Evolutionary conservation across 1,140 invertebrate genomes (phyloP), one percentile per base, ranked within the genome.

Genomic region (Maniola jurtina): DNA sequence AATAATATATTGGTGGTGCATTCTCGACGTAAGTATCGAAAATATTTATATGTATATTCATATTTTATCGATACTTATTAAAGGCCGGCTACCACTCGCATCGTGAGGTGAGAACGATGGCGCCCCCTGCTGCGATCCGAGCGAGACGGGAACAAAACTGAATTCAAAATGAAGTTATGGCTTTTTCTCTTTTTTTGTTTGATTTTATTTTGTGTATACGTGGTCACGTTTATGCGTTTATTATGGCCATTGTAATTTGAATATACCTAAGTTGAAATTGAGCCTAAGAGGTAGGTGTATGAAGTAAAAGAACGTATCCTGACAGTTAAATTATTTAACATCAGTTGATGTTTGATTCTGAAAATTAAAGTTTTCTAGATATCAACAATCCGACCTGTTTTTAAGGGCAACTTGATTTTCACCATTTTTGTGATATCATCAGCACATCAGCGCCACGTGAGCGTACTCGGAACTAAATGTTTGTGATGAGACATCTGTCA

Each of bases 61-160:
- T 90, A 90, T 88, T 90, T 90, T 88, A 90, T 90, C 86, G 83
- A 88, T 86, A 87, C 84, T 88, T 89, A 89, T 90, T 90, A 90
- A 89, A 85, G 85, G 79, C 74, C 83, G 84, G 88, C 88, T 90
- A 90, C 88, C 83, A 89, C 83, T 85, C 86, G 85, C 84, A 79
- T 89, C 87, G 78, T 73, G 88, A 90, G 86, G 88, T 90, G 88
- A 89, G 86, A 90, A 90, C 88, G 86, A 90, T 85, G 80, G 83
- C 74, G 80, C 86, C 86, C 86, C 88, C 86, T 81, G 86, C 86
- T 87, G 88, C 80, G 80, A 81, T 83, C 80, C 81, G 80, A 84
- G 78, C 72, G 80, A 81, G 84, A 86, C 81, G 81, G 83, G 80
- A 87, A 89, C 82, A 86, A 75, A 81, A 83, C 77, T 81, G 86